Conservation (phyloP, 2,797 vertebrate genomes). For the Aldrovandia affinis region DNA sequence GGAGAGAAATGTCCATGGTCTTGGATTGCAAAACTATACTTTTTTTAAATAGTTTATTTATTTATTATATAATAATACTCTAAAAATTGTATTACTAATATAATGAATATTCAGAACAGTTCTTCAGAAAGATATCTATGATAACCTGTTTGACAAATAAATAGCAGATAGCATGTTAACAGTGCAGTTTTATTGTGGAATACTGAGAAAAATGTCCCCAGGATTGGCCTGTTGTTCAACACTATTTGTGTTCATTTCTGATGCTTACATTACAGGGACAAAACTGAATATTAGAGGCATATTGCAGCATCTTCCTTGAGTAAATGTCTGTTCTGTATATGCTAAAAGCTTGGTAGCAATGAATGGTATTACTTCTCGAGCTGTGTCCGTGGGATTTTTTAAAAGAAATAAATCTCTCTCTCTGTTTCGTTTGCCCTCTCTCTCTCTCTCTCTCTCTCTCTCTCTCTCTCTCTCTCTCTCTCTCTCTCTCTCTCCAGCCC, state of each 20-base stretch:
- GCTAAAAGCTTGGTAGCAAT: background rate
- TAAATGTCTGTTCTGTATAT: background rate
- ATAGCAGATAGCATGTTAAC: background rate
- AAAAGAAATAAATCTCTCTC: background rate
- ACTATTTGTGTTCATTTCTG: background rate
- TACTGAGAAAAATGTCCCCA: background rate
- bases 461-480: background rate
- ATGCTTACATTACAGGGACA: background rate
- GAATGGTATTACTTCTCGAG: background rate
- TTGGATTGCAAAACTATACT: background rate
- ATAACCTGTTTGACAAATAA: background rate
- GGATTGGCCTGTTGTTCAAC: background rate
- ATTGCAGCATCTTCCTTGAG: background rate
- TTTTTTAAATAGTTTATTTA: background rate
- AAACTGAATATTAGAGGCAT: background rate
- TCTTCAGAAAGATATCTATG: background rate
- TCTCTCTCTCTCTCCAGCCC: conserved; percentile 13
- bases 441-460: background rate
- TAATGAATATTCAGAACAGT: background rate
- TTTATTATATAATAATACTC: background rate
- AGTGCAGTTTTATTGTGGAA: background rate
- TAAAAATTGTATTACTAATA: background rate
- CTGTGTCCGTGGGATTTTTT: conserved; percentile 20
- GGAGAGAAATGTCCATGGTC: background rate
- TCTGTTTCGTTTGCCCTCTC: background rate